phyloP scores from a whole-genome alignment of 2,797 vertebrate species.

The Semaprochilodus insignis region DNA sequence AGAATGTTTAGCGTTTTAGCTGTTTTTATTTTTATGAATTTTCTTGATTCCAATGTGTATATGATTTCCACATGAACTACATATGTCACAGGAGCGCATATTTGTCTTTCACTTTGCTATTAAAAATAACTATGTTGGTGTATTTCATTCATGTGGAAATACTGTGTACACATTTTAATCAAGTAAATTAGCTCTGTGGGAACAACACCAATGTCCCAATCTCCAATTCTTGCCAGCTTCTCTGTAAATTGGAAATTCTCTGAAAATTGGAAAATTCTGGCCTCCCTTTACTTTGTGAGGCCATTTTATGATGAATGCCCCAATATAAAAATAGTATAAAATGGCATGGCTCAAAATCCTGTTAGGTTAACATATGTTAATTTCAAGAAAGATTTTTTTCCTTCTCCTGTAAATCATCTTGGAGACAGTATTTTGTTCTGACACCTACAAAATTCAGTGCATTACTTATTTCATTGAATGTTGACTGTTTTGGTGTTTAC shows the following conservation, averaged over 20 bases:
- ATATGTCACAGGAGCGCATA: no score
- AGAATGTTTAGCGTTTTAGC: not conserved
- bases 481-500: no score
- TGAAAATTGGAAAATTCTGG: not conserved
- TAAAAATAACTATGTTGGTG: no score
- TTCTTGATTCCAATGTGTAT: not conserved
- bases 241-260: not conserved
- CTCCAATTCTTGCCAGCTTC: not conserved
- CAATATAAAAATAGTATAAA: not conserved
- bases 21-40: not conserved
- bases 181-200: not conserved
- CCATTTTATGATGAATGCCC: not conserved
- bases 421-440: no score
- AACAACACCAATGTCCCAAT: not conserved
- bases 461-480: no score
- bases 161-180: no score
- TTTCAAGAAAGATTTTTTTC: no score
- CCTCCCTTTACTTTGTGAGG: not conserved
- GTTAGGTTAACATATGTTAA: not conserved
- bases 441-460: no score
- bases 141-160: no score
- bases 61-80: not conserved
- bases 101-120: no score
- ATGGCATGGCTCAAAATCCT: not conserved
- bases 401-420: no score